Percentiles rank a stretch among this genome's conserved stretches.
Conservation (phyloP, 2,113 vertebrate species). For the Lampris incognitus region DNA sequence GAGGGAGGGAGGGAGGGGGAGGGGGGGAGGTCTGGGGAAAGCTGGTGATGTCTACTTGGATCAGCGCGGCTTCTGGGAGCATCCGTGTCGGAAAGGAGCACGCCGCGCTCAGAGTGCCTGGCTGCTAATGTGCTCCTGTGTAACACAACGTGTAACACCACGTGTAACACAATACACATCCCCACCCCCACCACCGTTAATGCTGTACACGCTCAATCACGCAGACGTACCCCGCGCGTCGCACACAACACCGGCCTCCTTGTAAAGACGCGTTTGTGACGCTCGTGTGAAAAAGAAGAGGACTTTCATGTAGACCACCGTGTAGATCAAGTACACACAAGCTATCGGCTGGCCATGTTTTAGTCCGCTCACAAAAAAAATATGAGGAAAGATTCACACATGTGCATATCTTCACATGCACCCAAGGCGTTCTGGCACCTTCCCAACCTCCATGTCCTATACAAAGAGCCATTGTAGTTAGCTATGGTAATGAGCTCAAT, state of each 20-base stretch:
- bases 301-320: too few relatives aligned
- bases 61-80: constrained; percentile 58
- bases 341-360: neutral
- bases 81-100: constrained; percentile 54
- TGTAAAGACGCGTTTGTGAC: neutral
- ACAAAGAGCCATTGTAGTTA: constrained; percentile 85
- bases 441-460: constrained; percentile 70
- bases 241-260: constrained; percentile 18
- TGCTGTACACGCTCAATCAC: neutral
- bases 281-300: too few relatives aligned
- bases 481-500: constrained; percentile 84
- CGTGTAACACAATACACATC: constrained; percentile 61
- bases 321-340: too few relatives aligned
- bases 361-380: constrained; percentile 6
- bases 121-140: constrained; percentile 69
- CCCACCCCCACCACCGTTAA: constrained; percentile 1
- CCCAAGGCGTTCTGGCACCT: constrained; percentile 76
- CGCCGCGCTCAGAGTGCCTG: constrained; percentile 50
- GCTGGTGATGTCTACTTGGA: constrained; percentile 56
- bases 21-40: constrained; percentile 8
- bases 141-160: constrained; percentile 56
- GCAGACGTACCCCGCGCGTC: neutral
- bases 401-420: constrained; percentile 59
- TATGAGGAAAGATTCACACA: constrained; percentile 50
- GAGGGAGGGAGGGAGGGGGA: neutral